Conservation (phyloP, 2,888 invertebrate species). For the Drosophila affinis region DNA sequence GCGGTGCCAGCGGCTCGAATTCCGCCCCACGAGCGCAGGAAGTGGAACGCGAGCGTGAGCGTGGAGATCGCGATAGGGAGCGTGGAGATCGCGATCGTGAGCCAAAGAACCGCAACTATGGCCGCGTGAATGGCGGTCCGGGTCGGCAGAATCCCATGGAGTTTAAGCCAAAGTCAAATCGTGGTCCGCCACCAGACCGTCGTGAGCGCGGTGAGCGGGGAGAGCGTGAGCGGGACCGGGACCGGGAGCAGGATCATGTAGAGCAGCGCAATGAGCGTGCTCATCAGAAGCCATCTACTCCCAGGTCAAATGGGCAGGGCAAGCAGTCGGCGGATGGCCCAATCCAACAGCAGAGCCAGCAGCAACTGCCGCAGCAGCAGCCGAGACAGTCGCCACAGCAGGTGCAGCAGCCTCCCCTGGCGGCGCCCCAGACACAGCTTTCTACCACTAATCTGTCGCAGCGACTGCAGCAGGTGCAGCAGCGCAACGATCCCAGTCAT, state of each 20-base stretch:
- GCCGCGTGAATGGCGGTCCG: constrained; percentile 49
- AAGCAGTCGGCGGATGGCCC: neutral
- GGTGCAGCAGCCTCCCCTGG: constrained; percentile 41
- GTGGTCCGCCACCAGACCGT: constrained; percentile 35
- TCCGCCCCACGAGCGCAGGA: constrained; percentile 28
- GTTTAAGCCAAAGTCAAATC: constrained; percentile 79
- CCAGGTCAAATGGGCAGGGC: constrained; percentile 41
- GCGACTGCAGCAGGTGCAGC: constrained; percentile 82
- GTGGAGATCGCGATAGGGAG: constrained; percentile 43
- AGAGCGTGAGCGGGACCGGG: constrained; percentile 54
- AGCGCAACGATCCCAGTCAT: constrained; percentile 83
- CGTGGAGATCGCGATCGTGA: constrained; percentile 38
- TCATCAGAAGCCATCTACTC: constrained; percentile 36
- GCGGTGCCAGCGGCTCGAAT: constrained; percentile 29
- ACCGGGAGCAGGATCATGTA: constrained; percentile 41
- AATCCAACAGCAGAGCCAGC: constrained; percentile 66
- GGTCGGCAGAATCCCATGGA: constrained; percentile 81
- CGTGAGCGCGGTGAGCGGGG: constrained; percentile 47
- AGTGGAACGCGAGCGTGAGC: constrained; percentile 57
- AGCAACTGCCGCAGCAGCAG: constrained; percentile 49
- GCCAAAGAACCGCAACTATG: constrained; percentile 59
- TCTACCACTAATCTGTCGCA: constrained; percentile 79
- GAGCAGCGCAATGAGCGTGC: constrained; percentile 51
- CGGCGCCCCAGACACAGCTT: constrained; percentile 26
- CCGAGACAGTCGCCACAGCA: constrained; percentile 37